A percentile compares a stretch with the other conserved stretches of the same genome.
These are phyloP conservation scores for Heliconius eleuchia DNA, from an alignment of 1,140 invertebrate species.

Conservation along the genomic window DNA sequence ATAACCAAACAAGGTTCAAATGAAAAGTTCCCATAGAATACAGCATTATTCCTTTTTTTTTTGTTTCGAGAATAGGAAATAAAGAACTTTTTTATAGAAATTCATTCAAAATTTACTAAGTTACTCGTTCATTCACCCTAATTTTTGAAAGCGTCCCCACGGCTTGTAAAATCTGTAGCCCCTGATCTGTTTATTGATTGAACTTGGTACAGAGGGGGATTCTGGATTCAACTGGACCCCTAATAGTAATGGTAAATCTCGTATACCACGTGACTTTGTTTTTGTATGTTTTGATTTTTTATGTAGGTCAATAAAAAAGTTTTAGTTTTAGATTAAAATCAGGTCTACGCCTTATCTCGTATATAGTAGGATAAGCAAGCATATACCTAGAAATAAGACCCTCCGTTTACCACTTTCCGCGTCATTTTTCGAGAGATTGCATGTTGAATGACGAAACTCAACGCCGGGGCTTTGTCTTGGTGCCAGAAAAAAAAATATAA, in stretches of 20 bases:
- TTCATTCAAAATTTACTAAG: neutral
- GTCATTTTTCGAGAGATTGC: no score
- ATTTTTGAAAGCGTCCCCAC: constrained; percentile 19
- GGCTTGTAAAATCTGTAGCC: constrained; percentile 28
- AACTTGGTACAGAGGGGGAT: constrained; percentile 23
- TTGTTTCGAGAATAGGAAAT: neutral
- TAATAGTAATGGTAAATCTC: constrained; percentile 2
- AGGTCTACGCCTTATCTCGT: no score
- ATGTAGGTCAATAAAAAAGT: neutral
- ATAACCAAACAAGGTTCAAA: neutral
- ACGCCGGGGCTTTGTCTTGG: no score
- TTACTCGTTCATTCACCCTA: constrained; percentile 12
- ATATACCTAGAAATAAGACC: no score
- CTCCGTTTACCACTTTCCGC: no score
- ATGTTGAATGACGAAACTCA: no score
- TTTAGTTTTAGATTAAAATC: no score
- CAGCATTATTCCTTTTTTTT: neutral
- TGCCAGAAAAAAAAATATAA: no score
- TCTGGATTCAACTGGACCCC: constrained; percentile 9
- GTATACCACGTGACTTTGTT: neutral
- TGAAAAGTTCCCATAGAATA: neutral
- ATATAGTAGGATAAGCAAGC: no score
- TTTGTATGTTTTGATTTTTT: neutral
- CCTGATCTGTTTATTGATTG: constrained; percentile 31
- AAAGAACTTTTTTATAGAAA: neutral